These are phyloP conservation scores for Mesorhabditis sp. DNA, from an alignment of 2,888 invertebrate genomes.

Conservation along the genomic window DNA sequence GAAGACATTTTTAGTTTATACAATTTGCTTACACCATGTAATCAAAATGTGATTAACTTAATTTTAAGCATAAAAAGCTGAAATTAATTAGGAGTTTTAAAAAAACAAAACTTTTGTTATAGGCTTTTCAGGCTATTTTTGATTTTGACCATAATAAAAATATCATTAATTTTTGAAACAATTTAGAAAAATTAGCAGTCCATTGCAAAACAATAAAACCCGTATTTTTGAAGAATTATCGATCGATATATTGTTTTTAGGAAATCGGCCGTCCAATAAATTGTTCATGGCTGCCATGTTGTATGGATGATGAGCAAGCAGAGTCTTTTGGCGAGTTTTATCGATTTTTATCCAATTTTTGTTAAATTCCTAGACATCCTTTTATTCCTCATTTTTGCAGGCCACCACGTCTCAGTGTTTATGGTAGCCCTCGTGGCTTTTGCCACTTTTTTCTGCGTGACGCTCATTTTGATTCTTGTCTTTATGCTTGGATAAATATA, in stretches of 20 bases:
- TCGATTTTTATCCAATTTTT: background rate
- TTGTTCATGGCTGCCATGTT: slow-evolving; percentile 43
- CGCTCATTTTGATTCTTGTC: slow-evolving; percentile 41
- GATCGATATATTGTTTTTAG: background rate
- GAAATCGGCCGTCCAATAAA: slow-evolving; percentile 19
- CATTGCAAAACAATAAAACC: too few relatives aligned
- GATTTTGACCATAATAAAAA: too few relatives aligned
- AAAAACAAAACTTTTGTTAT: too few relatives aligned
- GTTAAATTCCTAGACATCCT: background rate
- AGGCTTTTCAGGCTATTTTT: too few relatives aligned
- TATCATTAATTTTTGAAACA: too few relatives aligned
- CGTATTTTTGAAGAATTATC: too few relatives aligned
- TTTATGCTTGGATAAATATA: slow-evolving; percentile 34
- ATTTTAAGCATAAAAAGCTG: too few relatives aligned
- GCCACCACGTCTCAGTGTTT: slow-evolving; percentile 46
- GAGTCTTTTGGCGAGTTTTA: slow-evolving; percentile 25
- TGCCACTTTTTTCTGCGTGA: slow-evolving; percentile 47
- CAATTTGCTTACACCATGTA: too few relatives aligned
- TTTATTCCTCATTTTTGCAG: slow-evolving; percentile 10
- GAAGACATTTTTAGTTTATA: too few relatives aligned
- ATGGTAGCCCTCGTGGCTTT: slow-evolving; percentile 47
- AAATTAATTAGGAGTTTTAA: too few relatives aligned
- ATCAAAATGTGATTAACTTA: too few relatives aligned
- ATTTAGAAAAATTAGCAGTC: too few relatives aligned
- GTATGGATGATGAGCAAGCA: slow-evolving; percentile 39